A percentile compares a stretch with the other conserved stretches of the same genome.
Conservation (phyloP, 2,888 invertebrate species). For the Agrochola macilenta region DNA sequence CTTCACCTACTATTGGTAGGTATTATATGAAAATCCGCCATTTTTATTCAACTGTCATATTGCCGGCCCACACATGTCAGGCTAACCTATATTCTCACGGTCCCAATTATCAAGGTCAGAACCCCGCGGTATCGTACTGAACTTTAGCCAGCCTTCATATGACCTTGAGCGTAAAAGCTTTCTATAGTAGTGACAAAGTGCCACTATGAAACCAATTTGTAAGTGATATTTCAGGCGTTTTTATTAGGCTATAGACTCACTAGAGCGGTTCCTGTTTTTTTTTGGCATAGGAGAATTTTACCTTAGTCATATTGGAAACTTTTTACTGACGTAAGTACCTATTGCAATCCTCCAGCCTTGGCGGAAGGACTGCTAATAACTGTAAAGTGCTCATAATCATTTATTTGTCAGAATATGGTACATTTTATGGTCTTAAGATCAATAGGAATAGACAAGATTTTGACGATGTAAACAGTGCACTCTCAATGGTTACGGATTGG, state of each 20-base stretch:
- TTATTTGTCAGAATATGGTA: too few species aligned
- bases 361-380: too few species aligned
- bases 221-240: background rate
- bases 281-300: background rate
- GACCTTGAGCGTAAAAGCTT: conserved; percentile 43
- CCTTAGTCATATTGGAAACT: too few species aligned
- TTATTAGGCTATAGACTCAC: background rate
- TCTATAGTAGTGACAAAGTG: conserved; percentile 13
- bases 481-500: too few species aligned
- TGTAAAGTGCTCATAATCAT: too few species aligned
- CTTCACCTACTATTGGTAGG: background rate
- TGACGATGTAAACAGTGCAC: too few species aligned
- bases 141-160: conserved; percentile 28
- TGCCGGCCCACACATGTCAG: conserved; percentile 24
- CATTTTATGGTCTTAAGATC: too few species aligned
- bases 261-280: background rate
- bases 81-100: conserved; percentile 24
- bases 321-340: background rate
- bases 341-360: background rate
- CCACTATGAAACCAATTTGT: conserved; percentile 4
- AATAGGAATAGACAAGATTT: too few species aligned
- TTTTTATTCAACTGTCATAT: background rate
- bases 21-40: background rate
- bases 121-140: conserved; percentile 3
- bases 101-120: conserved; percentile 29